Conservation (phyloP, 2,797 vertebrate species). For the Oophaga sylvatica region DNA sequence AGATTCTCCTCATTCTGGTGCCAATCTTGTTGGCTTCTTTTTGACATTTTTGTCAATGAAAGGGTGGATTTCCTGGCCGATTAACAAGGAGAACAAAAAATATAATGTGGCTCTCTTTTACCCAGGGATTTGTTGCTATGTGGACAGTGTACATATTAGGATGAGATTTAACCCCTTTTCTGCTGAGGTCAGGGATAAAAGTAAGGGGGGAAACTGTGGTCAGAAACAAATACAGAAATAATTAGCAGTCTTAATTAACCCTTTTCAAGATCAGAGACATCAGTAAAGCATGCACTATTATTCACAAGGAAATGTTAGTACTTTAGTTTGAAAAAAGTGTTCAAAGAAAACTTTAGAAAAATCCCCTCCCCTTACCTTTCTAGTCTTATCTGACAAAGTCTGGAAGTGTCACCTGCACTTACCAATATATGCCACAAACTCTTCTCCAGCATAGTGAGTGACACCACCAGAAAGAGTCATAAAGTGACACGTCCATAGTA, state of each 20-base stretch:
- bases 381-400: not conserved
- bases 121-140: constrained; percentile 47
- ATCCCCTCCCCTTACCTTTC: not conserved
- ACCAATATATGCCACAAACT: not conserved
- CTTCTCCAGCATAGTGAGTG: not conserved
- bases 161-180: constrained; percentile 45
- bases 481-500: too few relatives aligned
- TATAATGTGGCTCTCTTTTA: constrained; percentile 53
- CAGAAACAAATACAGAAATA: constrained; percentile 28
- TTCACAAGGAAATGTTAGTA: not conserved
- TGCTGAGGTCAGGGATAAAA: constrained; percentile 30
- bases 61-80: constrained; percentile 99
- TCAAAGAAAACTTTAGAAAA: not conserved
- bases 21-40: constrained; percentile 97
- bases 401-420: not conserved
- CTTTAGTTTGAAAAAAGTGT: not conserved
- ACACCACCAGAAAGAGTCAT: not conserved
- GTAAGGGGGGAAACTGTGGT: constrained; percentile 10
- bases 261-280: constrained; percentile 5
- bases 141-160: constrained; percentile 51
- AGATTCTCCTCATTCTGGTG: constrained; percentile 98
- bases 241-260: constrained; percentile 46
- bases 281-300: too few relatives aligned
- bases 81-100: constrained; percentile 88
- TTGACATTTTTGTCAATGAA: constrained; percentile 99